Evolutionary conservation across 1,140 invertebrate species (phyloP).

Genomic region (Idris sp.): DNA sequence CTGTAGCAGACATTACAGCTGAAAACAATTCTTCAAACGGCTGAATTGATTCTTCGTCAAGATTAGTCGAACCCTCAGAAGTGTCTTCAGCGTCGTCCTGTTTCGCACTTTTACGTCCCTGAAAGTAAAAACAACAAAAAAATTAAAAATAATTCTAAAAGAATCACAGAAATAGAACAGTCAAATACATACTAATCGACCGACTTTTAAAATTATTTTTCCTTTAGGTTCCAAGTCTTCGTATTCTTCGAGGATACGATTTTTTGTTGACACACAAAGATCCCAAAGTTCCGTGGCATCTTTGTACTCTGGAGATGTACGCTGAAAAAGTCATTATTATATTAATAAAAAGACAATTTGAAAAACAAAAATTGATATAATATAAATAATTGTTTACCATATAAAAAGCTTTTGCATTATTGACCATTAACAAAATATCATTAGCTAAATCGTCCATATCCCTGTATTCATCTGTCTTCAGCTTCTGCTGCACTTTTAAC

Average conservation of each 20-base stretch:
- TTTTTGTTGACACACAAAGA: conserved; percentile 81
- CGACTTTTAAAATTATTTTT: conserved; percentile 81
- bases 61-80: conserved; percentile 85
- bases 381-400: conserved; percentile 80
- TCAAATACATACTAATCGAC: conserved; percentile 73
- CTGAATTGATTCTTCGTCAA: conserved; percentile 84
- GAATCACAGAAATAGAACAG: background rate
- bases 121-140: conserved; percentile 3
- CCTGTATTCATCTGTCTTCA: conserved; percentile 96
- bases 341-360: no score
- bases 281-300: conserved; percentile 96
- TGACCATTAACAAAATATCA: conserved; percentile 92
- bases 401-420: conserved; percentile 96
- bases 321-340: no score
- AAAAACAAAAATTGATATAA: no score
- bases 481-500: conserved; percentile 95
- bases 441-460: conserved; percentile 91
- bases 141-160: background rate
- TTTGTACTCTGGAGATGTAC: conserved; percentile 90
- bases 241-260: conserved; percentile 76
- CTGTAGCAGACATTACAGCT: conserved; percentile 87
- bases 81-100: conserved; percentile 81
- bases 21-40: conserved; percentile 89
- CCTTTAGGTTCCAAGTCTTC: conserved; percentile 79
- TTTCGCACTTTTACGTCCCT: conserved; percentile 77